These are phyloP conservation scores for Tetropium fuscum DNA, from an alignment of 2,888 invertebrate species.

Conservation along the genomic window DNA sequence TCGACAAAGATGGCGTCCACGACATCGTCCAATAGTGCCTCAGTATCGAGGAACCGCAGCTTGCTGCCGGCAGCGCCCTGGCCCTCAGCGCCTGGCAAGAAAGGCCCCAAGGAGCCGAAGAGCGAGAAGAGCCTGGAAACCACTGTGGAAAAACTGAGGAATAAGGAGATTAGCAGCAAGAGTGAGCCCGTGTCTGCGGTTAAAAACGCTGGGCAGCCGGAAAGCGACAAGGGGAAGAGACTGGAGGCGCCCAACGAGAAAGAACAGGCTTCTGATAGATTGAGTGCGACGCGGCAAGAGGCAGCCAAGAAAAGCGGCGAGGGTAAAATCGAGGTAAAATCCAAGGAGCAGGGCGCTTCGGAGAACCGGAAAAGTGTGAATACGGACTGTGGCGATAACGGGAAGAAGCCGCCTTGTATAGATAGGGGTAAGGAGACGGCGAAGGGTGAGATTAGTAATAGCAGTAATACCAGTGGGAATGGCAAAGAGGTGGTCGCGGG, in stretches of 20 bases:
- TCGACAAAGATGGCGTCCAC: slow-evolving; percentile 32
- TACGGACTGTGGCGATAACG: slow-evolving; percentile 1
- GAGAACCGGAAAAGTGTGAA: background rate
- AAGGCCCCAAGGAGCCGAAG: slow-evolving; percentile 50
- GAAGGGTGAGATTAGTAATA: slow-evolving; percentile 5
- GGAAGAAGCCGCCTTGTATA: slow-evolving; percentile 9
- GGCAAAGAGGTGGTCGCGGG: slow-evolving; percentile 24
- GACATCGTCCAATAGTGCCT: slow-evolving; percentile 29
- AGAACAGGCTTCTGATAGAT: background rate
- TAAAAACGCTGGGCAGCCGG: background rate
- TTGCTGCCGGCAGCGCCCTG: slow-evolving; percentile 28
- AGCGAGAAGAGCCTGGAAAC: slow-evolving; percentile 61
- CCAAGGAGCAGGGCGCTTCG: background rate
- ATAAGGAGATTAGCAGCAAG: slow-evolving; percentile 51
- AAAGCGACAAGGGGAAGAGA: slow-evolving; percentile 1
- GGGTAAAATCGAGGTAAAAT: slow-evolving; percentile 4
- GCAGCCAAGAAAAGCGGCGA: background rate
- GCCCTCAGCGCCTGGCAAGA: slow-evolving; percentile 31
- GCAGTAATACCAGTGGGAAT: slow-evolving; percentile 22
- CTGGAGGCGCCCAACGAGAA: slow-evolving; percentile 1
- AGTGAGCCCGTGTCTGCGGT: background rate
- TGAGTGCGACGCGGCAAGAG: background rate
- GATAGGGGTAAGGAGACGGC: background rate
- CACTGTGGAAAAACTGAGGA: slow-evolving; percentile 60
- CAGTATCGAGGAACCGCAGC: slow-evolving; percentile 30